Conservation (phyloP, 2,888 invertebrate species). For the Epinotia brunnichana region DNA sequence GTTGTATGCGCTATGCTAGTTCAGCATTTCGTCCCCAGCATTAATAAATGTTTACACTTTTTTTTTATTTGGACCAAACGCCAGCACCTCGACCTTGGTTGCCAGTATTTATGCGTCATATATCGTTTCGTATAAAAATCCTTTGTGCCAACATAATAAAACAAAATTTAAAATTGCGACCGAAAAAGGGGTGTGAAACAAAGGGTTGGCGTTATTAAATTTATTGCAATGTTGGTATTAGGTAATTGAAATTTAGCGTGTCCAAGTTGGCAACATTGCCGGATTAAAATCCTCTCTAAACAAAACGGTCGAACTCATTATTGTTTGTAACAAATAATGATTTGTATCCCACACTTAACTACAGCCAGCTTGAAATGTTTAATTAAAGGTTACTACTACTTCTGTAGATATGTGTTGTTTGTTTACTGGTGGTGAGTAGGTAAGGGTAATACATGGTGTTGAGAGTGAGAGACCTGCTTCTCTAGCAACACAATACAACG, state of each 20-base stretch:
- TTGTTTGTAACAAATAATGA: slow-evolving; percentile 6
- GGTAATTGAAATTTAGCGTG: slow-evolving; percentile 18
- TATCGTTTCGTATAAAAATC: slow-evolving; percentile 28
- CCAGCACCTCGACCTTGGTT: slow-evolving; percentile 14
- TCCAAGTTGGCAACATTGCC: slow-evolving; percentile 21
- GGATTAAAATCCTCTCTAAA: slow-evolving; percentile 19
- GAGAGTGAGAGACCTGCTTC: too few species aligned
- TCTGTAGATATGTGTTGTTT: too few species aligned
- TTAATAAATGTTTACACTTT: not conserved
- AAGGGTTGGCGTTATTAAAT: slow-evolving; percentile 27
- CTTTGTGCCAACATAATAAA: slow-evolving; percentile 34
- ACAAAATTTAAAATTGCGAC: slow-evolving; percentile 19
- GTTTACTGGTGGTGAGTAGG: too few species aligned
- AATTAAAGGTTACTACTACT: too few species aligned
- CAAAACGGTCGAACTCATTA: slow-evolving; percentile 13
- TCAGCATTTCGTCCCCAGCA: too few species aligned
- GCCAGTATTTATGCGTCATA: slow-evolving; percentile 24
- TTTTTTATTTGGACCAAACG: slow-evolving; percentile 18
- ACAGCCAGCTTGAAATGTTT: not conserved
- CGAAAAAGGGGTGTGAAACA: slow-evolving; percentile 22
- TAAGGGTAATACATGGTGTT: too few species aligned
- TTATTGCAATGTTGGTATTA: slow-evolving; percentile 33
- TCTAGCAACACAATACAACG: too few species aligned
- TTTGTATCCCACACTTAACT: not conserved
- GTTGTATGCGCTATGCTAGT: too few species aligned